Conservation (phyloP, 2,113 vertebrate genomes). For the Marmota monax region DNA sequence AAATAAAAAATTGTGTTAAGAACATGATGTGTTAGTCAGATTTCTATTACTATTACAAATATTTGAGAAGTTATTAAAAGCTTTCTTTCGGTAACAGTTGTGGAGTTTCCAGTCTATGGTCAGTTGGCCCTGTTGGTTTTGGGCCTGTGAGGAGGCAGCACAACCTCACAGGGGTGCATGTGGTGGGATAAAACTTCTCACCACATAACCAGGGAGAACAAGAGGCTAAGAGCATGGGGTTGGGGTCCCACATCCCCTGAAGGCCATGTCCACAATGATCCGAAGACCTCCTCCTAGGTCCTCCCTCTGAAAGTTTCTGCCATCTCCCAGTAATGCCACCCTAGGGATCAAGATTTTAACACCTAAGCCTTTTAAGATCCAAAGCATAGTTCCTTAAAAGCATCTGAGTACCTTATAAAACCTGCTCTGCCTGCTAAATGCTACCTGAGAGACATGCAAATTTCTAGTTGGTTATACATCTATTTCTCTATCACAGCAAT, state of each 20-base stretch:
- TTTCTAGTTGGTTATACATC: not conserved
- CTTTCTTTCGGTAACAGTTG: not conserved
- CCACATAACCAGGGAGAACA: not conserved
- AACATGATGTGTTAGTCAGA: not conserved
- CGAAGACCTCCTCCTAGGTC: not conserved
- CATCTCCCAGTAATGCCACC: not conserved
- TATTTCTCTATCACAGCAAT: not conserved
- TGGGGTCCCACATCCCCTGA: fast-evolving
- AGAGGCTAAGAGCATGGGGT: not conserved
- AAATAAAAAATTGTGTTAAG: not conserved
- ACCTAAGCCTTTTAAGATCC: not conserved
- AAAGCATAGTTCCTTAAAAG: not conserved
- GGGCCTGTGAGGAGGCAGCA: not conserved
- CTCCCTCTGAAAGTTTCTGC: not conserved
- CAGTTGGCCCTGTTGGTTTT: not conserved
- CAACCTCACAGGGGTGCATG: not conserved
- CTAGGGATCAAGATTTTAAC: not conserved
- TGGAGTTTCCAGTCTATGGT: no score
- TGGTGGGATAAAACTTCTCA: not conserved
- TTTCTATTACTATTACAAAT: not conserved
- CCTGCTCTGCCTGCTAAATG: not conserved
- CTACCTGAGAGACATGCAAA: not conserved
- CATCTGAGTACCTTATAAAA: not conserved
- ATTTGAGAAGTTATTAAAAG: not conserved
- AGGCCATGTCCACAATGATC: not conserved